Conservation (phyloP, 2,113 vertebrate genomes). For the Columbina picui region DNA sequence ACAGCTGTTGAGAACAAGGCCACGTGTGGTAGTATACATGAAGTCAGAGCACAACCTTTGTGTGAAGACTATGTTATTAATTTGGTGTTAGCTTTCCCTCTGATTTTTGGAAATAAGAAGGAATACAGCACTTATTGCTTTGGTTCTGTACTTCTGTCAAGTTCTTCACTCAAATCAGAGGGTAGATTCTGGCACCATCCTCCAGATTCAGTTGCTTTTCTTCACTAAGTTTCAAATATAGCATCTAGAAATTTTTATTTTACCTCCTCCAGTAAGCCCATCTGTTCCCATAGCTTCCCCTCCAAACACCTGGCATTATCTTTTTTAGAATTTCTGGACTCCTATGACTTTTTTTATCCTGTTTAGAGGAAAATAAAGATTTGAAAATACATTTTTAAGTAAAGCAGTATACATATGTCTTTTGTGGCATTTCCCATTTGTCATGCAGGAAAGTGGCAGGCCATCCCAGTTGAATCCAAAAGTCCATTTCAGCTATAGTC, state of each 20-base stretch:
- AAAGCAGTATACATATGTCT: not conserved
- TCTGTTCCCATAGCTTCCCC: constrained; percentile 61
- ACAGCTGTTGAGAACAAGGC: not conserved
- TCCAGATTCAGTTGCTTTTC: constrained; percentile 67
- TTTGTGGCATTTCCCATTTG: not conserved
- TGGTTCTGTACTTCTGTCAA: constrained; percentile 57
- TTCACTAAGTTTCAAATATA: constrained; percentile 64
- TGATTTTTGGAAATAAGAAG: not conserved
- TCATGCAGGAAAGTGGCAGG: not conserved
- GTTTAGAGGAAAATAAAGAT: constrained; percentile 29
- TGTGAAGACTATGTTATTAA: not conserved
- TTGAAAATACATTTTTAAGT: not conserved
- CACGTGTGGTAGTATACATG: not conserved
- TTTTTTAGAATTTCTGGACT: constrained; percentile 59
- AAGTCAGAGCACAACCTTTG: not conserved
- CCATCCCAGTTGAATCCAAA: not conserved
- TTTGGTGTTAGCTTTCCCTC: not conserved
- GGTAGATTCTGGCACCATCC: constrained; percentile 64
- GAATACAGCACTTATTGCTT: constrained; percentile 8
- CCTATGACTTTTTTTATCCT: not conserved
- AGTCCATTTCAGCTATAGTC: not conserved
- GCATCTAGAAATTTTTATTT: constrained; percentile 66
- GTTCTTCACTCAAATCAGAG: constrained; percentile 59
- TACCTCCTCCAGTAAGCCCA: constrained; percentile 57
- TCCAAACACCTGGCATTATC: constrained; percentile 62